Base-by-base conservation (phyloP, 2,113 vertebrate genomes). In the Dasypus novemcinctus region DNA sequence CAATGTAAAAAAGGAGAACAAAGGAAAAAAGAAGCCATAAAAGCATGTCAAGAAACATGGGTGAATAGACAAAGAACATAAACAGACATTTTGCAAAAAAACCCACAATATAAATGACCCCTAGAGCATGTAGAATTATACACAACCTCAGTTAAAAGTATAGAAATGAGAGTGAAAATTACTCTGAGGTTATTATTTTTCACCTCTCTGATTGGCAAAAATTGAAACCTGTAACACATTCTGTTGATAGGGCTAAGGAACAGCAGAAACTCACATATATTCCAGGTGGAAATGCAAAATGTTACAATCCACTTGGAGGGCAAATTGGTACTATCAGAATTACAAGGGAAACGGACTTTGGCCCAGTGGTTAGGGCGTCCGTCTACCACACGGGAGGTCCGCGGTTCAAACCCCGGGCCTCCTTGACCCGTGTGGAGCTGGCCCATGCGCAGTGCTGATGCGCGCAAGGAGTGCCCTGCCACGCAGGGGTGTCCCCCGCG, bases 271-370 rank as follows among this genome's bases (percentile, higher is more conserved):
- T 49, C 33, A 54, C 20, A 61, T 38, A 83, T 9, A n/a, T n/a
- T 85, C 52, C n/a, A 72, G 52, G 59, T 72, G 38, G n/a, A 96
- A 84, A 81, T 74, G 31, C 59, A 95, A 95, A 72, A 88, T 72
- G 15, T 71, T 85, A 36, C 69, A 93, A 69, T n/a, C 54, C 17
- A 2, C 72, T 68, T 33, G 1, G 14, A 95, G 36, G 38, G 21
- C 78, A 93, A 95, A 90, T 66, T 68, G 61, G 80, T 14, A 80
- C 18, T 41, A 46, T 89, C 38, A 87, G 41, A 87, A 76, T 61
- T 87, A n/a, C n/a, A n/a, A n/a, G n/a, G n/a, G n/a, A n/a, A n/a
- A n/a, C n/a, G n/a, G n/a, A n/a, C n/a, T n/a, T n/a, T n/a, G n/a
- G n/a, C n/a, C n/a, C n/a, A n/a, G n/a, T n/a, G n/a, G n/a, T n/a